These are phyloP conservation scores for Platichthys stellatus DNA, from an alignment of 2,113 vertebrate species.

Conservation along the genomic window DNA sequence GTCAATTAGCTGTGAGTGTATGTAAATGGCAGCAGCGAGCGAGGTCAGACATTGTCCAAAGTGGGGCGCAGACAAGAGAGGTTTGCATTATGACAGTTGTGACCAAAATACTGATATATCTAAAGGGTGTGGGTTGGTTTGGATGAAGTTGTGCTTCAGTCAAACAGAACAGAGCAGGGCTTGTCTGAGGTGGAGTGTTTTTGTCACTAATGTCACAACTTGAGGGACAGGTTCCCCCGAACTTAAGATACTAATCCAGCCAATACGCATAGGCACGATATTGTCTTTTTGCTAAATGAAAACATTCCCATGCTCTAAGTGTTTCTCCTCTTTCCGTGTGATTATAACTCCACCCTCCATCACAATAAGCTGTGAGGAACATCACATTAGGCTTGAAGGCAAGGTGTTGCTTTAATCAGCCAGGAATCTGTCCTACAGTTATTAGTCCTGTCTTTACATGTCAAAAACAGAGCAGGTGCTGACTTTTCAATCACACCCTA, in stretches of 20 bases:
- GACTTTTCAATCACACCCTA: constrained; percentile 6
- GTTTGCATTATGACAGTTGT: constrained; percentile 15
- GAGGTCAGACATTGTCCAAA: constrained; percentile 63
- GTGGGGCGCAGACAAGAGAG: constrained; percentile 54
- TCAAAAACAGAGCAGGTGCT: constrained; percentile 14
- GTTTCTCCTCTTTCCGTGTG: background rate
- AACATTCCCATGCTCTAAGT: constrained; percentile 13
- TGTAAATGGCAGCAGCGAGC: constrained; percentile 49
- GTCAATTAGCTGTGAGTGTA: constrained; percentile 57
- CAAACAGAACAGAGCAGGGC: background rate
- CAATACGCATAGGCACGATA: background rate
- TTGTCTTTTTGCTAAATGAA: background rate
- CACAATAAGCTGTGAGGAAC: constrained; percentile 7
- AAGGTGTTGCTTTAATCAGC: constrained; percentile 28
- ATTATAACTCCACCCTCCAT: constrained; percentile 36
- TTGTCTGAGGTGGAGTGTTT: constrained; percentile 9
- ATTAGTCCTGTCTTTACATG: constrained; percentile 25
- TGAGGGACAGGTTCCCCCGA: constrained; percentile 12
- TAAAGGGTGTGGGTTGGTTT: background rate
- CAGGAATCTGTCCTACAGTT: background rate
- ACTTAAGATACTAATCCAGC: background rate
- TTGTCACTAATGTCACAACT: background rate
- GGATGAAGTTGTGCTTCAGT: background rate
- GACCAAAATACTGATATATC: background rate
- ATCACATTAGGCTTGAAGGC: constrained; percentile 33